Percentiles rank a stretch among this genome's conserved stretches.
Evolutionary conservation across 2,888 invertebrate species (phyloP).

Genomic region (Pseudoips prasinana): DNA sequence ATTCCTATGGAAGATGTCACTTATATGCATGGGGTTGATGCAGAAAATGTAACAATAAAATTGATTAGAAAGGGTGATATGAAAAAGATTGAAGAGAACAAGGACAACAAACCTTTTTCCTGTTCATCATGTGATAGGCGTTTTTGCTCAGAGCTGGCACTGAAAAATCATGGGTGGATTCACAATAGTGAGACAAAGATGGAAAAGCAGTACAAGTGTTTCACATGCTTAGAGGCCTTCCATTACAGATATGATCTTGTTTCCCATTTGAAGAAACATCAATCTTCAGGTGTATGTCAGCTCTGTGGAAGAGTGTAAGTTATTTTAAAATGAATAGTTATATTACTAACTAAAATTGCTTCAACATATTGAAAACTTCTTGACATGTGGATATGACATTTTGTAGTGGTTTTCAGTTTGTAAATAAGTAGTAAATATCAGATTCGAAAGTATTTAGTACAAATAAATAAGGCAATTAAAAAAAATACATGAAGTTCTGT

Average conservation of each 20-base stretch:
- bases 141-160: slow-evolving; percentile 80
- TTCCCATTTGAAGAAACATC: slow-evolving; percentile 83
- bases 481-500: too few species aligned
- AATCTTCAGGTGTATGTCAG: slow-evolving; percentile 84
- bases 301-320: slow-evolving; percentile 86
- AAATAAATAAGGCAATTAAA: too few species aligned
- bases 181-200: slow-evolving; percentile 61
- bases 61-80: slow-evolving; percentile 56
- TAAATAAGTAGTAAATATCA: too few species aligned
- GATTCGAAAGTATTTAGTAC: too few species aligned
- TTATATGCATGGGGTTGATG: slow-evolving; percentile 47
- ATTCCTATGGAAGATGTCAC: slow-evolving; percentile 40
- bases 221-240: slow-evolving; percentile 83
- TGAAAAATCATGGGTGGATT: slow-evolving; percentile 84
- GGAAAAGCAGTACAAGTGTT: slow-evolving; percentile 66
- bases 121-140: slow-evolving; percentile 80
- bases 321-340: neutral
- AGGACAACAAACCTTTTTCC: slow-evolving; percentile 68
- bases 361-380: too few species aligned
- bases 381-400: too few species aligned
- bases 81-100: too few species aligned
- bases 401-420: too few species aligned
- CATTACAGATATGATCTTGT: slow-evolving; percentile 84
- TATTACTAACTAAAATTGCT: too few species aligned
- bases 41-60: slow-evolving; percentile 62